A percentile compares a stretch with the other conserved stretches of the same genome.
Evolutionary conservation across 2,888 invertebrate genomes (phyloP).

Genomic region (Parnassius apollo): DNA sequence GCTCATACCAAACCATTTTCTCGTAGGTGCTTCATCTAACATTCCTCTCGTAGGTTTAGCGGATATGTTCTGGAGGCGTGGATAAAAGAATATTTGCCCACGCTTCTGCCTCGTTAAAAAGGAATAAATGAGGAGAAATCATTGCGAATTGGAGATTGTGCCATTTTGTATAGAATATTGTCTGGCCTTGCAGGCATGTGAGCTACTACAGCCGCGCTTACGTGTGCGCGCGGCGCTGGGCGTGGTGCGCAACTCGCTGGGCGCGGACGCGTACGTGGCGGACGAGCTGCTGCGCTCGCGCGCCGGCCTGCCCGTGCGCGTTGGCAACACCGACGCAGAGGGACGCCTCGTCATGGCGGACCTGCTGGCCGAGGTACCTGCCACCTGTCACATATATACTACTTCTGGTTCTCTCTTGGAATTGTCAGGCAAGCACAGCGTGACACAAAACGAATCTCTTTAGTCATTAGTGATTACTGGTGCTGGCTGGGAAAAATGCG

Average conservation of each 20-base stretch:
- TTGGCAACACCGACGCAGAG: slow-evolving; percentile 98
- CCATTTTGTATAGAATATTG: too few relatives aligned
- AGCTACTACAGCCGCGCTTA: slow-evolving; percentile 84
- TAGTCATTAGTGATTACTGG: too few relatives aligned
- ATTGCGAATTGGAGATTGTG: too few relatives aligned
- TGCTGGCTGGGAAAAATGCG: too few relatives aligned
- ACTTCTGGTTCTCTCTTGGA: too few relatives aligned
- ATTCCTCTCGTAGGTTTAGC: too few relatives aligned
- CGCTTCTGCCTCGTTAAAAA: too few relatives aligned
- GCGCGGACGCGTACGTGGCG: slow-evolving; percentile 92
- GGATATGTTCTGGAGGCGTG: too few relatives aligned
- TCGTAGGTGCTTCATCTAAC: neutral
- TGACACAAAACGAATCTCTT: too few relatives aligned
- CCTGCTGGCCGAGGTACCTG: slow-evolving; percentile 86
- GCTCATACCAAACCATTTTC: slow-evolving; percentile 6
- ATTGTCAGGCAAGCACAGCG: too few relatives aligned
- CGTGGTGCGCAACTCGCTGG: slow-evolving; percentile 83
- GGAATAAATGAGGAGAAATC: too few relatives aligned
- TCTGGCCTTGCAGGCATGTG: slow-evolving; percentile 70
- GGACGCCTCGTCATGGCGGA: slow-evolving; percentile 97
- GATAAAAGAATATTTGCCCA: too few relatives aligned
- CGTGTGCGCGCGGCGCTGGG: slow-evolving; percentile 92
- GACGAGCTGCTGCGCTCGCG: slow-evolving; percentile 94
- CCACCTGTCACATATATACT: neutral
- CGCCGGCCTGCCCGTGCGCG: slow-evolving; percentile 82